Evolutionary conservation across 2,797 vertebrate genomes (phyloP).

Genomic region (Schizopygopsis pylzovi): DNA sequence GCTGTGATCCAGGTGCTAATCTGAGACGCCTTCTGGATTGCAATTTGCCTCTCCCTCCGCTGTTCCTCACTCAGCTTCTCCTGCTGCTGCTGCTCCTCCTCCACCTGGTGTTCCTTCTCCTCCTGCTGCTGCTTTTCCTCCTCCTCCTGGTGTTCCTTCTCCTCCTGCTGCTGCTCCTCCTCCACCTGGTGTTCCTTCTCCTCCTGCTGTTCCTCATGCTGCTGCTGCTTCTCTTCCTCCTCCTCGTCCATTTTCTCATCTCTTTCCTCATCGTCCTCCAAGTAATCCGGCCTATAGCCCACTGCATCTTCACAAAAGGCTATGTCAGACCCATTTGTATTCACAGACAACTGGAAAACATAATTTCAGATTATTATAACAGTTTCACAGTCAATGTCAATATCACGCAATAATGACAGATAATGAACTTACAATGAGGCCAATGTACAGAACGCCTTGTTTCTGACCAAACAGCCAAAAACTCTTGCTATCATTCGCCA

Average conservation of each 20-base stretch:
- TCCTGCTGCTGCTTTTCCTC: background rate
- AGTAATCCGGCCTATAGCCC: background rate
- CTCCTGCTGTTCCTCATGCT: no score
- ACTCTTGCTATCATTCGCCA: constrained; percentile 68
- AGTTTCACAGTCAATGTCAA: background rate
- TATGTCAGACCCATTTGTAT: background rate
- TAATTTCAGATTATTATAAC: background rate
- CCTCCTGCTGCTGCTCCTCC: background rate
- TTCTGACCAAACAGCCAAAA: constrained; percentile 69
- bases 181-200: no score
- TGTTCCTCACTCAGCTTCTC: background rate
- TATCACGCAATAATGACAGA: background rate
- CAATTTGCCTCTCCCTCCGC: background rate
- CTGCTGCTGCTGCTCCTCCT: background rate
- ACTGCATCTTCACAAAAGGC: background rate
- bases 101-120: no score
- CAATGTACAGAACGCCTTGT: rapidly evolving
- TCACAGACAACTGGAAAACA: constrained; percentile 11
- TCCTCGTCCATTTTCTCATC: no score
- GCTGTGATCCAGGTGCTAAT: constrained; percentile 64
- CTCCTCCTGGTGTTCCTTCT: no score
- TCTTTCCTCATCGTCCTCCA: background rate
- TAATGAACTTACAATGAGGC: constrained; percentile 70
- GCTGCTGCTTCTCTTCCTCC: no score
- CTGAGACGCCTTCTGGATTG: background rate